A percentile compares a stretch with the other conserved stretches of the same genome.
These are phyloP conservation scores for Natrix natrix DNA, from an alignment of 2,797 vertebrate species.

Conservation along the genomic window DNA sequence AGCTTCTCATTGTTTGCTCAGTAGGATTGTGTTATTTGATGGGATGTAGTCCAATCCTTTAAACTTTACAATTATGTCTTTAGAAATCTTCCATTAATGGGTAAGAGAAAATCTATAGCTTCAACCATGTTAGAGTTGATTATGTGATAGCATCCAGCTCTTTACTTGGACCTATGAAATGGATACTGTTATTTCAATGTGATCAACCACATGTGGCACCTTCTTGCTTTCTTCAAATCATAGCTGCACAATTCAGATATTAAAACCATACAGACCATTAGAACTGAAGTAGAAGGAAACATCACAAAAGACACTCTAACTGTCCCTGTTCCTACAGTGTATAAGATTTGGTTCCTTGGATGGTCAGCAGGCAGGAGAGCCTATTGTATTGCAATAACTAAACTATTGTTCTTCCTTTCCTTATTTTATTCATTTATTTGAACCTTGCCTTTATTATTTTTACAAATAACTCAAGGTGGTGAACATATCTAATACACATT, in stretches of 20 bases:
- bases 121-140: neutral
- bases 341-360: conserved; percentile 23
- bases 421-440: neutral
- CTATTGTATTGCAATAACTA: neutral
- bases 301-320: neutral
- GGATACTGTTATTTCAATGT: neutral
- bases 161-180: neutral
- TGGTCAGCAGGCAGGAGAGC: conserved; percentile 3
- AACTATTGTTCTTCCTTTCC: neutral
- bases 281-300: conserved; percentile 39
- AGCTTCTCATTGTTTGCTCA: neutral
- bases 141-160: neutral
- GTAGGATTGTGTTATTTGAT: neutral
- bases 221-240: neutral
- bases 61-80: neutral
- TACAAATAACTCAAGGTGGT: neutral
- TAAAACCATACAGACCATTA: conserved; percentile 27
- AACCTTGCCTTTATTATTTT: neutral
- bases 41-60: neutral
- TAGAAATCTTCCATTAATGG: neutral
- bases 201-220: neutral
- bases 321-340: conserved; percentile 34
- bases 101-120: neutral
- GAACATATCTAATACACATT: neutral
- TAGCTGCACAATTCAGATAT: conserved; percentile 26